Base-by-base conservation (phyloP, 2,113 vertebrate genomes). In the Trematomus loennbergii region DNA sequence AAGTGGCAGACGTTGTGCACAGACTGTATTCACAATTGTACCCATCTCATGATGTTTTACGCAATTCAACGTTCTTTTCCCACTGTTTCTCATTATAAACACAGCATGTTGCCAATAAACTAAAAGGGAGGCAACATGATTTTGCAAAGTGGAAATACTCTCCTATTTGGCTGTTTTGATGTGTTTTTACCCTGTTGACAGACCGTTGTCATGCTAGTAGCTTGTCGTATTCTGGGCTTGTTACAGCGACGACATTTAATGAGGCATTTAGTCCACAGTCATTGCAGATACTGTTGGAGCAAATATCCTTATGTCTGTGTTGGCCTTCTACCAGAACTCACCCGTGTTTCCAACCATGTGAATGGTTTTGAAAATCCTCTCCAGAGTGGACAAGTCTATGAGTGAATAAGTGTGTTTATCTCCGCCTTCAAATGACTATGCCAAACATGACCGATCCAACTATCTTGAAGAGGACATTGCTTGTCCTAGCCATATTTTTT, bases 51-150 rank as follows among this genome's bases (percentile, higher is more conserved):
- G 43, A 65, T 72, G 66, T 17, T 67, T 67, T 48, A 36, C 18
- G 2, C 62, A 43, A 8, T 70, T 70, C 60, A 63, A 48, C 36
- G 1, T 49, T 52, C 12, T 75, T 62, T 46, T 29, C 3, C 70
- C 8, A 1, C 64, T 62, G 67, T 52, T 52, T 87, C 65, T 80
- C 82, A 89, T 87, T 87, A 85, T 12, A 3, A 65, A 62, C 72
- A 68, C 73, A 74, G 64, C 20, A 0, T 74, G 78, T 33, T 45
- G 45, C 73, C 53, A 83, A 55, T 73, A 76, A 81, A 68, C 63
- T 29, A n/a, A n/a, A n/a, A 54, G 29, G 55, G 62, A 72, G 45
- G 65, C 48, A 52, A 69, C 59, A 62, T 68, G 4, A 36, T 75
- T 81, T 79, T 40, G 45, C 29, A 53, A 49, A 76, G 78, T 53